Percentiles rank a stretch among this genome's conserved stretches.
Conservation (phyloP, 2,113 vertebrate species). For the Myocastor coypus region DNA sequence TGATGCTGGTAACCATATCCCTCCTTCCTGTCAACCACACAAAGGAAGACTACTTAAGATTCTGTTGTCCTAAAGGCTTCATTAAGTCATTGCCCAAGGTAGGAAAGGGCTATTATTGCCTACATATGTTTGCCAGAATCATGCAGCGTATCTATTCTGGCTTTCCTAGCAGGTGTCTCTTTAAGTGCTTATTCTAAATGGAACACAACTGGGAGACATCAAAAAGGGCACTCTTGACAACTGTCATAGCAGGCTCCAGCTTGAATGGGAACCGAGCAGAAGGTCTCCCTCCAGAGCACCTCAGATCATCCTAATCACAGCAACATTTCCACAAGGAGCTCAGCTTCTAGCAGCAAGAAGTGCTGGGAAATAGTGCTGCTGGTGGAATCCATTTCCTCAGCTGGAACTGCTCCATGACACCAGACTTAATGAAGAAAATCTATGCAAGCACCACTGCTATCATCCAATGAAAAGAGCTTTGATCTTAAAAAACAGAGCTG, state of each 20-base stretch:
- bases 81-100: conserved; percentile 85
- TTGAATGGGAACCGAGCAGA: conserved; percentile 83
- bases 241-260: conserved; percentile 84
- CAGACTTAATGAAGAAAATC: conserved; percentile 74
- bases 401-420: conserved; percentile 72
- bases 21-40: conserved; percentile 70
- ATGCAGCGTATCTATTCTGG: conserved; percentile 81
- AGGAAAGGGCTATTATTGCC: conserved; percentile 80
- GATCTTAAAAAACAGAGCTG: conserved; percentile 70
- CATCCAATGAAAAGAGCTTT: conserved; percentile 52
- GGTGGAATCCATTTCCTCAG: conserved; percentile 68
- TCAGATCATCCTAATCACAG: conserved; percentile 83
- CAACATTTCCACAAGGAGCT: conserved; percentile 82
- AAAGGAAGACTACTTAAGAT: conserved; percentile 77
- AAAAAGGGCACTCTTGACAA: conserved; percentile 86
- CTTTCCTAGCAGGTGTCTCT: conserved; percentile 83
- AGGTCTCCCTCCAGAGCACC: conserved; percentile 82
- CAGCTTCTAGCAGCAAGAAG: conserved; percentile 80
- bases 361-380: conserved; percentile 82
- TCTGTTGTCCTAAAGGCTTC: conserved; percentile 81
- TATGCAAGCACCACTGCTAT: neutral
- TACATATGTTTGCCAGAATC: conserved; percentile 86
- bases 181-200: conserved; percentile 87
- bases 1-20: conserved; percentile 64
- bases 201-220: conserved; percentile 86